phyloP scores from a whole-genome alignment of 2,888 invertebrate species.

The Coelopa pilipes region DNA sequence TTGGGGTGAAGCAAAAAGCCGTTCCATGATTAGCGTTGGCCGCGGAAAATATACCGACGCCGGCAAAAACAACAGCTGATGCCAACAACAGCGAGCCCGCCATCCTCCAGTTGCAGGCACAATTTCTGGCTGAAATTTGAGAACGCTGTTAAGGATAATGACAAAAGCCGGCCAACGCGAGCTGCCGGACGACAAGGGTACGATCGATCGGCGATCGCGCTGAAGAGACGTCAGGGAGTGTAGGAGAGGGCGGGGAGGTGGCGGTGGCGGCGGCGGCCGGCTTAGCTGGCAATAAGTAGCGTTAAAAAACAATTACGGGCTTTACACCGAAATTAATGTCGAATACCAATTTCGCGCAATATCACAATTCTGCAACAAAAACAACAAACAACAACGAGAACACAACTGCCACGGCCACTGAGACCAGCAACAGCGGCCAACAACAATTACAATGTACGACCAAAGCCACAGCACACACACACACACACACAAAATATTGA shows the following conservation, averaged over 20 bases:
- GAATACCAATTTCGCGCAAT: constrained; percentile 47
- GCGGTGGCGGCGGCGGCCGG: constrained; percentile 8
- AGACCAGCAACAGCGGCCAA: constrained; percentile 9
- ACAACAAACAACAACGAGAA: constrained; percentile 21
- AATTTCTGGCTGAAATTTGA: constrained; percentile 9
- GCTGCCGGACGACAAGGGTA: neutral
- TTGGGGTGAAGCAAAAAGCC: constrained; percentile 17
- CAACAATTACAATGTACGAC: constrained; percentile 14
- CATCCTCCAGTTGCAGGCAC: neutral
- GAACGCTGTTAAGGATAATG: constrained; percentile 32
- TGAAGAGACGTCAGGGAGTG: neutral
- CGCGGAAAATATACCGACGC: no score
- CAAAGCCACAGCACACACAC: constrained; percentile 1
- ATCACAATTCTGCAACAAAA: constrained; percentile 35
- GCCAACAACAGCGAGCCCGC: no score
- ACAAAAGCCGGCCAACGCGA: constrained; percentile 23
- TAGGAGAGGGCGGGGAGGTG: neutral
- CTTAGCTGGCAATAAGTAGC: constrained; percentile 43
- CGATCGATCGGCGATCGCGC: neutral
- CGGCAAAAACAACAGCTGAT: no score
- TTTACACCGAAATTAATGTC: constrained; percentile 46
- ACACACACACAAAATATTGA: constrained; percentile 21
- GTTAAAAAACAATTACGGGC: constrained; percentile 49
- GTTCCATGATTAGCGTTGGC: constrained; percentile 8
- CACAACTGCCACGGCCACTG: constrained; percentile 2